Evolutionary conservation across 1,140 invertebrate species (phyloP).

Genomic region (Elysia chlorotica): DNA sequence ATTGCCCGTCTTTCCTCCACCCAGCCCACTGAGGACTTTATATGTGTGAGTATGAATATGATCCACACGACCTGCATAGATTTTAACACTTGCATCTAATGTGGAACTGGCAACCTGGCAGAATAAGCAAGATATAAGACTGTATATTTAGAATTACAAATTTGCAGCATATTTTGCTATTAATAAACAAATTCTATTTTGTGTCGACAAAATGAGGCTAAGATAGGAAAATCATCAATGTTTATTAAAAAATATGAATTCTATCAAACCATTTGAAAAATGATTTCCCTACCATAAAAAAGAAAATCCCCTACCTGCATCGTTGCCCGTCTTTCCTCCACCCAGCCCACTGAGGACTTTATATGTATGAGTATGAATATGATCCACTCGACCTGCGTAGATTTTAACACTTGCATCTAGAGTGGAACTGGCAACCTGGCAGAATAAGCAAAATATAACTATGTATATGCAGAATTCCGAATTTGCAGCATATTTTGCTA

Average conservation of each 20-base stretch:
- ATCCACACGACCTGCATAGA: conserved; percentile 82
- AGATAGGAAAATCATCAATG: too few relatives aligned
- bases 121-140: not conserved
- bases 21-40: conserved; percentile 74
- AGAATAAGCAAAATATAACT: not conserved
- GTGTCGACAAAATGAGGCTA: too few relatives aligned
- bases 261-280: too few relatives aligned
- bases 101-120: conserved; percentile 76
- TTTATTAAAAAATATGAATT: too few relatives aligned
- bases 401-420: conserved; percentile 83
- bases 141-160: too few relatives aligned
- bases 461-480: too few relatives aligned
- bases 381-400: conserved; percentile 80
- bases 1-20: conserved; percentile 61
- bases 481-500: too few relatives aligned
- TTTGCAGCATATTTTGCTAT: too few relatives aligned
- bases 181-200: too few relatives aligned
- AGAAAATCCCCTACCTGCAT: too few relatives aligned
- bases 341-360: conserved; percentile 75
- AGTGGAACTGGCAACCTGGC: conserved; percentile 75
- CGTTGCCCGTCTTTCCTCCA: too few relatives aligned
- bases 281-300: too few relatives aligned
- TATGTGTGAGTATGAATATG: conserved; percentile 76
- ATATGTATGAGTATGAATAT: conserved; percentile 75
- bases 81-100: conserved; percentile 81